phyloP scores from a whole-genome alignment of 2,113 vertebrate genomes.

The Petaurus breviceps region DNA sequence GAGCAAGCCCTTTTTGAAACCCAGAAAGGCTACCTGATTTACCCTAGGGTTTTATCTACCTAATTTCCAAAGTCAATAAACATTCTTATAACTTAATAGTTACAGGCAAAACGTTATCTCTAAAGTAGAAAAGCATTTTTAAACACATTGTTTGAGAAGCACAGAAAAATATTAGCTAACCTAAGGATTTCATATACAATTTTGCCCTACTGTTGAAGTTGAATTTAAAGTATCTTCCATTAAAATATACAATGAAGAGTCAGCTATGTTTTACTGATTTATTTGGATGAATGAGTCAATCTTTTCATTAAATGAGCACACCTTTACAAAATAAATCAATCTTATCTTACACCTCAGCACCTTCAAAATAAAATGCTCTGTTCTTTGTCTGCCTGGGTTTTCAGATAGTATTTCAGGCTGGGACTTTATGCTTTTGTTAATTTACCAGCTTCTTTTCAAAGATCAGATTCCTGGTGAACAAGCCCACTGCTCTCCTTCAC shows the following conservation, averaged over 20 bases:
- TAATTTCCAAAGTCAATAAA: constrained; percentile 33
- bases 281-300: constrained; percentile 56
- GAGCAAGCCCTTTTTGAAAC: background rate
- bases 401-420: constrained; percentile 72
- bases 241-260: constrained; percentile 16
- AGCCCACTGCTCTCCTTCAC: constrained; percentile 71
- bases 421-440: constrained; percentile 68
- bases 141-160: background rate
- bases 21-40: background rate
- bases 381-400: constrained; percentile 73
- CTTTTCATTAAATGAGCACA: constrained; percentile 55
- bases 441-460: constrained; percentile 74
- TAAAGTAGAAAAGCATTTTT: constrained; percentile 3
- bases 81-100: constrained; percentile 8
- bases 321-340: constrained; percentile 54
- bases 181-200: constrained; percentile 26
- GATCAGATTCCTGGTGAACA: constrained; percentile 82
- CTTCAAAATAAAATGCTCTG: constrained; percentile 61
- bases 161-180: constrained; percentile 34
- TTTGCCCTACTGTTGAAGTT: constrained; percentile 46
- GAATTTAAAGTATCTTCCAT: constrained; percentile 1
- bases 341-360: constrained; percentile 19
- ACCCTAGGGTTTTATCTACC: background rate
- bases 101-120: constrained; percentile 24
- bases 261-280: constrained; percentile 38